Evolutionary conservation across 1,140 invertebrate genomes (phyloP).

Genomic region (Dendrolimus kikuchii): DNA sequence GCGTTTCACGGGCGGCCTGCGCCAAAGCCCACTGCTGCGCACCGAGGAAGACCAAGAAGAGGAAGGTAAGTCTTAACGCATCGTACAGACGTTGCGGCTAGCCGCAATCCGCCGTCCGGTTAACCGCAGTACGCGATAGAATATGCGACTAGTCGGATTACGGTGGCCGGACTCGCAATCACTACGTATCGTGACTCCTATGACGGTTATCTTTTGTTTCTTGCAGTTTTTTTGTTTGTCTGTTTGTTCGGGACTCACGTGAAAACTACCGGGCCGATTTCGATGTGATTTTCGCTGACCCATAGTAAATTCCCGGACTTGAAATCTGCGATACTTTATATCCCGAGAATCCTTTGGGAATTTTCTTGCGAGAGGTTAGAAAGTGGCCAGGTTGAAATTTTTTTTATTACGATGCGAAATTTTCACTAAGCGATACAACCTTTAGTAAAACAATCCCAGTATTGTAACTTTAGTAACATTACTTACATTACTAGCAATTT

Average conservation of each 20-base stretch:
- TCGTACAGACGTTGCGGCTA: neutral
- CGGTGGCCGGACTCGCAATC: too few species aligned
- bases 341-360: neutral
- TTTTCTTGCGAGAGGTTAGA: neutral
- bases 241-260: too few species aligned
- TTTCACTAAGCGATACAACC: too few species aligned
- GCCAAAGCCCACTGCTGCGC: slow-evolving; percentile 82
- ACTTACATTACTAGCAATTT: too few species aligned
- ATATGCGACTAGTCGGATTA: neutral
- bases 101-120: neutral
- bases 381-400: too few species aligned
- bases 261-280: too few species aligned
- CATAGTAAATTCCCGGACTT: too few species aligned
- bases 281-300: too few species aligned
- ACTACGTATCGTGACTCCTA: neutral
- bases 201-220: neutral
- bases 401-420: too few species aligned
- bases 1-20: slow-evolving; percentile 76
- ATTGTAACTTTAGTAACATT: neutral
- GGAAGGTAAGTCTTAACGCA: slow-evolving; percentile 79
- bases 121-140: neutral
- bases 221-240: neutral
- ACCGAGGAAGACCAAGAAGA: slow-evolving; percentile 90
- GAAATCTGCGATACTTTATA: too few species aligned
- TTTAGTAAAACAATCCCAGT: too few species aligned